Evolutionary conservation across 2,888 invertebrate genomes (phyloP).

Genomic region (Patella pellucida): DNA sequence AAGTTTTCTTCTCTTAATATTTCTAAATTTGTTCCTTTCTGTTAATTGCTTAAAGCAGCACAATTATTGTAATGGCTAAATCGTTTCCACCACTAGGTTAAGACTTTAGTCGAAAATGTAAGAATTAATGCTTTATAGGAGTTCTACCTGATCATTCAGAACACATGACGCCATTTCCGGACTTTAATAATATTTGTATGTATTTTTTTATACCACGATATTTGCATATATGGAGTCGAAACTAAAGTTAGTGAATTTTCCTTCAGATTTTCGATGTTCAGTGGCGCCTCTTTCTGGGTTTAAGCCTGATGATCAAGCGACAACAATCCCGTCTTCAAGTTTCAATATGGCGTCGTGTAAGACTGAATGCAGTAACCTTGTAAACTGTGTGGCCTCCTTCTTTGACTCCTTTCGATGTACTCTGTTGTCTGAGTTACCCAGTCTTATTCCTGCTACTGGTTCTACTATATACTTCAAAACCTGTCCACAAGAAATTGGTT

Average conservation of each 20-base stretch:
- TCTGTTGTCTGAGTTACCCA: constrained; percentile 35
- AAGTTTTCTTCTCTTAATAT: not conserved
- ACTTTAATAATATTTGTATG: no score
- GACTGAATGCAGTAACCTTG: constrained; percentile 27
- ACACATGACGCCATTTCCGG: no score
- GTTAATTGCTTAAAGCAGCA: no score
- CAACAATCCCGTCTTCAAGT: not conserved
- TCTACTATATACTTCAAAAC: constrained; percentile 48
- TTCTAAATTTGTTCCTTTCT: not conserved
- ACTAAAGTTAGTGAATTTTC: not conserved
- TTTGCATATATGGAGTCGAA: no score
- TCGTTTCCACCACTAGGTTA: no score
- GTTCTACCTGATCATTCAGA: no score
- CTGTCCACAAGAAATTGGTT: constrained; percentile 37
- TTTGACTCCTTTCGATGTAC: constrained; percentile 31
- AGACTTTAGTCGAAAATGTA: no score
- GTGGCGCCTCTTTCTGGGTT: not conserved
- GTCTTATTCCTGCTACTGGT: constrained; percentile 29
- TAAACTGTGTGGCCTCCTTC: constrained; percentile 32
- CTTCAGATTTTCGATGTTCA: constrained; percentile 27
- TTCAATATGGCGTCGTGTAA: not conserved
- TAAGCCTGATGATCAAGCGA: not conserved
- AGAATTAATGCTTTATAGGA: no score
- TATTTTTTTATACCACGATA: no score
- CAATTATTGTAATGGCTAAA: no score